Evolutionary conservation across 2,113 vertebrate genomes (phyloP).

Genomic region (Fulica atra): DNA sequence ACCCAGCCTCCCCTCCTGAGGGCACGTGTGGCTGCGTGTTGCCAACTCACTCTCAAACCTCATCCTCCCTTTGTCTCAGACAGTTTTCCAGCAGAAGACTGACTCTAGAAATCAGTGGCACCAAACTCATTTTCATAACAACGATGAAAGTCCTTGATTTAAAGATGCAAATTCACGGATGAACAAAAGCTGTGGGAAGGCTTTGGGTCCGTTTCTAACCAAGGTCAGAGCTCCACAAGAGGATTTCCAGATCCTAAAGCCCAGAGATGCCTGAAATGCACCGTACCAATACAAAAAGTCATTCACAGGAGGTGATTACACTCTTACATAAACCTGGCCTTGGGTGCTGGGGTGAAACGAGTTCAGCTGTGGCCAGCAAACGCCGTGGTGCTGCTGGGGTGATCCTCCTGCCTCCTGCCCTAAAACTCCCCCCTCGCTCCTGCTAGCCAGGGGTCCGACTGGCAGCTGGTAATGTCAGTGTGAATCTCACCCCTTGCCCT

Average conservation of each 20-base stretch:
- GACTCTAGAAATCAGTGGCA: neutral
- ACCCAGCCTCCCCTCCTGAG: neutral
- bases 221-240: neutral
- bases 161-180: neutral
- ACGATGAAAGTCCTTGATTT: neutral
- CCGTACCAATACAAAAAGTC: neutral
- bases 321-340: neutral
- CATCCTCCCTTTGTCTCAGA: neutral
- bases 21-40: accelerated
- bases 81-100: neutral
- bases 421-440: accelerated
- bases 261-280: neutral
- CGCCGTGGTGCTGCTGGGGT: accelerated
- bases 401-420: neutral
- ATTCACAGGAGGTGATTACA: neutral
- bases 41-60: neutral
- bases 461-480: accelerated
- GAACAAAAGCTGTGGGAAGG: neutral
- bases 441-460: accelerated
- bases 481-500: too few relatives aligned
- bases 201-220: slow-evolving; percentile 2
- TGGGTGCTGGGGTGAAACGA: neutral
- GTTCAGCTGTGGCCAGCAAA: neutral
- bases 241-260: neutral
- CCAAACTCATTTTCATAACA: neutral